Evolutionary conservation across 2,113 vertebrate genomes (phyloP), one percentile per base, ranked within the genome.

Genomic region (Zingel zingel): DNA sequence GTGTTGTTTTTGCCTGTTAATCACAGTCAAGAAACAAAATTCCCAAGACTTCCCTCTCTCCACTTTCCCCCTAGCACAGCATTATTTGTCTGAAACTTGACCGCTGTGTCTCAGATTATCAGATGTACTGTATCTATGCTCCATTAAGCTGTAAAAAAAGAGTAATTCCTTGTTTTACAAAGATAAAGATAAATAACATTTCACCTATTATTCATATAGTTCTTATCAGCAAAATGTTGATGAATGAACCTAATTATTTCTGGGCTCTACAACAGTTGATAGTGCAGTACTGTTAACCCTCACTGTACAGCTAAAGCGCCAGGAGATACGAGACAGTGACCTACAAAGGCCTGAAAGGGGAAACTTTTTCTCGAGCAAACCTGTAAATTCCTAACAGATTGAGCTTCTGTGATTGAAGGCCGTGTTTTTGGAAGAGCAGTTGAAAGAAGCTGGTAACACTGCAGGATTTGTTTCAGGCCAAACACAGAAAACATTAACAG

Each of bases 391-490:
- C 87, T 74, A 80, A 77, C 83, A 90, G 84, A 89, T 81, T 81
- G 80, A 81, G 72, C 64, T 72, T 27, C 74, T 77, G 18, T 88
- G 84, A 88, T 85, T 70, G 69, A 85, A 85, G 80, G 69, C 18
- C 85, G 74, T 75, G 77, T 85, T 79, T 89, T 77, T 79, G 61
- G 79, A 91, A 76, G 71, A 57, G 45, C 71, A 69, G 69, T 56
- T 92, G 86, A 93, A 90, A 93, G 92, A 87, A 64, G 63, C 80
- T 85, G 82, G 81, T 83, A 84, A 88, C 78, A 79, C 83, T 50
- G 81, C 59, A 73, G 89, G 86, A 89, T 92, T 94, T 85, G 79
- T 89, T 93, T 92, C 90, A 82, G 85, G 50, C 45, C 86, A 89
- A 86, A 86, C 78, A 70, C 66, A 87, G 89, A 91, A 88, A 85